A percentile compares a stretch with the other conserved stretches of the same genome.
Evolutionary conservation across 2,113 vertebrate species (phyloP).

Genomic region (Eonycteris spelaea): DNA sequence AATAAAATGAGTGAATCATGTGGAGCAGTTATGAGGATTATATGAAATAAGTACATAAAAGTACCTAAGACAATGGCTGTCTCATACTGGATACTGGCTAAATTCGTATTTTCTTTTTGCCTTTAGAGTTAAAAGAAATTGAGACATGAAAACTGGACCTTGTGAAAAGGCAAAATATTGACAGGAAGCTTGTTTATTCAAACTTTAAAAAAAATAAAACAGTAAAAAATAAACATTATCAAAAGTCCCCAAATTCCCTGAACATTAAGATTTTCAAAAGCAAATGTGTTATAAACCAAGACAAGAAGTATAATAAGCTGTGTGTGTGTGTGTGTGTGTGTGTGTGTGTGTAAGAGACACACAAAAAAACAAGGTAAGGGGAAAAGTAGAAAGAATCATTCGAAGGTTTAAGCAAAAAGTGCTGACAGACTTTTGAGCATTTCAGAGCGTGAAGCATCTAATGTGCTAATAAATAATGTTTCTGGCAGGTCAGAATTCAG

Average conservation of each 20-base stretch:
- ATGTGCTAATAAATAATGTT: conserved; percentile 70
- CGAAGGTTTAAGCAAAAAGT: conserved; percentile 26
- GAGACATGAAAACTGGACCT: not conserved
- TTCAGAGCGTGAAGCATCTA: conserved; percentile 52
- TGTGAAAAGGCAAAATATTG: not conserved
- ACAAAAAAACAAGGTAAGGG: not conserved
- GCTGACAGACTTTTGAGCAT: conserved; percentile 1
- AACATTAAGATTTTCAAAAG: not conserved
- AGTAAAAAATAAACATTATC: not conserved
- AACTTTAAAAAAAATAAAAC: not conserved
- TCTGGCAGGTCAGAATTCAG: conserved; percentile 74
- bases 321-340: not conserved
- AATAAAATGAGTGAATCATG: not conserved
- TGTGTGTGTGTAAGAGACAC: not conserved
- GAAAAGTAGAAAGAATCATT: not conserved
- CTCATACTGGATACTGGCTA: not conserved
- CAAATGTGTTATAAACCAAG: not conserved
- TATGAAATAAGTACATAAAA: not conserved
- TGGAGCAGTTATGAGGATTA: not conserved
- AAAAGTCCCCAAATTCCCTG: not conserved
- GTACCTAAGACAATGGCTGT: not conserved
- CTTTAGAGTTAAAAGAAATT: not conserved
- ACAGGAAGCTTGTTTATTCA: not conserved
- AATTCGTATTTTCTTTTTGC: not conserved
- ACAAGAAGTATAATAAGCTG: not conserved